Conservation (phyloP, 2,113 vertebrate species). For the Suricata suricatta region DNA sequence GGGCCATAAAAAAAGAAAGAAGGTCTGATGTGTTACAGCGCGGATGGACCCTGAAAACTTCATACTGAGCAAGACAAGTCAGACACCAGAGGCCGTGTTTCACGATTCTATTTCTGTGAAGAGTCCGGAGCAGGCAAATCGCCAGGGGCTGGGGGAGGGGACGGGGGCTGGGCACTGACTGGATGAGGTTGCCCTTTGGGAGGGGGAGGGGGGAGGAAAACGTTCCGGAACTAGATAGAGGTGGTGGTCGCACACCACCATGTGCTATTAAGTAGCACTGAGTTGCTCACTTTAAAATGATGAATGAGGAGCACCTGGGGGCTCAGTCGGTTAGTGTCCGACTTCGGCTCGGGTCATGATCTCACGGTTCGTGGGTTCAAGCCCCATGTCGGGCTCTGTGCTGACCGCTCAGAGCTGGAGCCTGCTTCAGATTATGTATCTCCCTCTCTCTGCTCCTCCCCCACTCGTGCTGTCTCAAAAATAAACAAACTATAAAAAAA, state of each 20-base stretch:
- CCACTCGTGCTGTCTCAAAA: too few relatives aligned
- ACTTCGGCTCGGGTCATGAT: too few relatives aligned
- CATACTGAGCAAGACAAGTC: background rate
- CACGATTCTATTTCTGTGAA: background rate
- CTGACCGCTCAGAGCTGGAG: too few relatives aligned
- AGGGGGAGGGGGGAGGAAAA: background rate
- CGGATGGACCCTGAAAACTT: background rate
- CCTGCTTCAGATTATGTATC: too few relatives aligned
- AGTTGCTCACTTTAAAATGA: background rate
- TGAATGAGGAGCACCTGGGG: too few relatives aligned
- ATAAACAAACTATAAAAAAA: too few relatives aligned
- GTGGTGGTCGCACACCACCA: too few relatives aligned
- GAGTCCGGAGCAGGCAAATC: background rate
- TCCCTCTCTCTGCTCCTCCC: too few relatives aligned
- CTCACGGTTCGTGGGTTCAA: too few relatives aligned
- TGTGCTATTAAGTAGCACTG: background rate
- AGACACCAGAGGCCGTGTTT: background rate
- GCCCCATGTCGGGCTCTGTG: too few relatives aligned
- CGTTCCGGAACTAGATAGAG: background rate
- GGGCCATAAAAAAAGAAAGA: background rate
- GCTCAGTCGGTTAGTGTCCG: too few relatives aligned
- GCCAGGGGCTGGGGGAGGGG: too few relatives aligned
- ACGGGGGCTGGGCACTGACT: accelerated
- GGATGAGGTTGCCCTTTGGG: background rate
- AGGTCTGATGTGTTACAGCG: accelerated